Evolutionary conservation across 2,888 invertebrate species (phyloP), one percentile per base, ranked within the genome.

Genomic region (Watsonalla binaria): DNA sequence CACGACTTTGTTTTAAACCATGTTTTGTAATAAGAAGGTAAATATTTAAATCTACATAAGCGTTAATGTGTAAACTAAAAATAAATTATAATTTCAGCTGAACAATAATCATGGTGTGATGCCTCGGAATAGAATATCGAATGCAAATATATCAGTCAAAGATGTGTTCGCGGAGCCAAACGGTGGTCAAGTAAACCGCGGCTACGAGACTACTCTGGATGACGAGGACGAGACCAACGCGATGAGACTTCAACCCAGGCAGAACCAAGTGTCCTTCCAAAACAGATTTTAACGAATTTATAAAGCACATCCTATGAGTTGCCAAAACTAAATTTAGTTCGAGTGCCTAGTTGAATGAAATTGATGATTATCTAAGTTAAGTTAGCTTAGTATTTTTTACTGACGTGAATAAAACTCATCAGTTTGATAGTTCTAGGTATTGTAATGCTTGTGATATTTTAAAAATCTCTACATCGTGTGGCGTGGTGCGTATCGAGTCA

Each of bases 141-240:
- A 94, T 59, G 94, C 95, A 0, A 95, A 95, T 69, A 95, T 95
- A 64, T 95, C 94, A 63, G 94, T 95, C 6, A 96, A 96, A 70
- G 96, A 96, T 61, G 94, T 96, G 0, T 96, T 96, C 67, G 91
- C 90, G 5, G 95, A 94, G 76, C 94, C 93, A 0, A 93, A 92
- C 60, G 92, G 92, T 57, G 96, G 96, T 52, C 96, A 94, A 75
- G 90, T 95, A 6, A 96, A 96, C 82, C 92, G 94, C 65, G 96
- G 93, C 5, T 96, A 95, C 74, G 96, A 96, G 73, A 93, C 92
- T 8, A 91, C 93, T 1, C 65, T 92, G 9, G 89, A 92, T 35
- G 94, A 94, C 49, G 93, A 93, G 33, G 95, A 95, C 54, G 94
- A 94, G 63, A 91, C 92, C 64, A 94, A 95, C 73, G 95, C 96